Evolutionary conservation across 30 jellyfish, hydroid and myxozoan species (phyloP).

Genomic region (Aurelia sp.): DNA sequence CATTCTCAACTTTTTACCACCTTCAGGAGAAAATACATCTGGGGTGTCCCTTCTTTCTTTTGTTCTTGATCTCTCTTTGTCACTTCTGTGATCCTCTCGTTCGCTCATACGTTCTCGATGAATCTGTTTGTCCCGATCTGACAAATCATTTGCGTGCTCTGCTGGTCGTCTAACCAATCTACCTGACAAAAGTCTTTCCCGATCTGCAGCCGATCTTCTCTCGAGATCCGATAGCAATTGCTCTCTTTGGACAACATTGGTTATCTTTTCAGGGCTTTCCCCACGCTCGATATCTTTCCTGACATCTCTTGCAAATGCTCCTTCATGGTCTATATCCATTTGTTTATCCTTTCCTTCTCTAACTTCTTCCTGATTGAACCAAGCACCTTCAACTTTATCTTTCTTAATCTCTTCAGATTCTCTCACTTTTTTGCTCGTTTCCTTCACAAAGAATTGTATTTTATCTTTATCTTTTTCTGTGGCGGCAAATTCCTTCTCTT

Average conservation of each 20-base stretch:
- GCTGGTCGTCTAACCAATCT: neutral
- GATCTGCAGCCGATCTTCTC: conserved; percentile 4
- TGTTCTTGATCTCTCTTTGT: neutral
- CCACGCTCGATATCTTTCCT: too few relatives aligned
- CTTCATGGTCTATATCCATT: too few relatives aligned
- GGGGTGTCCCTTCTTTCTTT: too few relatives aligned
- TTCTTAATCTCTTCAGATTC: too few relatives aligned
- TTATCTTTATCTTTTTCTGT: neutral
- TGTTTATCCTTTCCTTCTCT: too few relatives aligned
- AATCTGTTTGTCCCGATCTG: neutral
- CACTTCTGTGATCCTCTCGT: conserved; percentile 1
- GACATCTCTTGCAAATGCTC: too few relatives aligned
- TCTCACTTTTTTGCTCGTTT: neutral
- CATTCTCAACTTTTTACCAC: neutral
- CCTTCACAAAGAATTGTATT: neutral
- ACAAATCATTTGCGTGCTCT: conserved; percentile 12
- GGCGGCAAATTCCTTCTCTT: too few relatives aligned
- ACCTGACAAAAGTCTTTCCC: neutral
- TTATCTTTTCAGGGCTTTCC: neutral
- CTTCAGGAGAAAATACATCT: neutral
- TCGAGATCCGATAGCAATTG: neutral
- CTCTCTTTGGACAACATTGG: neutral
- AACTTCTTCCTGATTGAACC: too few relatives aligned
- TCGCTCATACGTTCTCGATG: neutral
- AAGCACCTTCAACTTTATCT: too few relatives aligned